Evolutionary conservation across 2,113 vertebrate genomes (phyloP).

Genomic region (Setophaga coronata): DNA sequence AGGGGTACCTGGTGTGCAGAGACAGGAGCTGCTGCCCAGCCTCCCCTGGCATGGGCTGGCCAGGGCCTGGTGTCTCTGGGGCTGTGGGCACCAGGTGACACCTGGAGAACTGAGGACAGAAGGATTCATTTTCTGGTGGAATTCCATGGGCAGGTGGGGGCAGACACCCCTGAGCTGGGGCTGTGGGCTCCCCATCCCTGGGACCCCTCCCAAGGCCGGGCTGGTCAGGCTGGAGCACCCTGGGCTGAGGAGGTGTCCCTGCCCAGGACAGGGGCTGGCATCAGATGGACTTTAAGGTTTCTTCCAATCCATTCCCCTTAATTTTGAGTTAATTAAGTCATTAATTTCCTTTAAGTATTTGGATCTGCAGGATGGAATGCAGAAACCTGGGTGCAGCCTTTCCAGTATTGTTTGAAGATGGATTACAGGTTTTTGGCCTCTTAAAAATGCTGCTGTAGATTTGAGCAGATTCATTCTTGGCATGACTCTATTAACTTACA

Average conservation of each 20-base stretch:
- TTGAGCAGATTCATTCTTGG: neutral
- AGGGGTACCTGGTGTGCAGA: accelerated
- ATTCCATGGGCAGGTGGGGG: no score
- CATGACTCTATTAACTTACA: slow-evolving; percentile 9
- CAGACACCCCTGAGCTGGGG: no score
- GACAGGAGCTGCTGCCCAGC: accelerated
- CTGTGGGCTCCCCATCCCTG: neutral
- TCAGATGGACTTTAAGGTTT: accelerated
- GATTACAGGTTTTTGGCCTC: neutral
- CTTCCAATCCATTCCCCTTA: neutral
- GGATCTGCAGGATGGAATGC: neutral
- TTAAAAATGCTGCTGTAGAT: neutral
- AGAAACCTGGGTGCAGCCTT: neutral
- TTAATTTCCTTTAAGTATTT: neutral
- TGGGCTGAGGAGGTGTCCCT: neutral
- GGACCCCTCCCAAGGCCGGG: neutral
- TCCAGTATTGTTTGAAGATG: neutral
- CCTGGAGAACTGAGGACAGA: no score
- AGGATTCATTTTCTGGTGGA: no score
- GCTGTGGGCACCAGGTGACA: no score
- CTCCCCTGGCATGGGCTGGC: accelerated
- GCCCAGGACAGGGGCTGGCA: neutral
- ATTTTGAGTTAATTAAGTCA: neutral
- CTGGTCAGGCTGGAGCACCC: accelerated
- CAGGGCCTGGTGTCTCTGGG: accelerated